Base-by-base conservation (phyloP, 2,797 vertebrate genomes). In the Gephyroberyx darwinii region DNA sequence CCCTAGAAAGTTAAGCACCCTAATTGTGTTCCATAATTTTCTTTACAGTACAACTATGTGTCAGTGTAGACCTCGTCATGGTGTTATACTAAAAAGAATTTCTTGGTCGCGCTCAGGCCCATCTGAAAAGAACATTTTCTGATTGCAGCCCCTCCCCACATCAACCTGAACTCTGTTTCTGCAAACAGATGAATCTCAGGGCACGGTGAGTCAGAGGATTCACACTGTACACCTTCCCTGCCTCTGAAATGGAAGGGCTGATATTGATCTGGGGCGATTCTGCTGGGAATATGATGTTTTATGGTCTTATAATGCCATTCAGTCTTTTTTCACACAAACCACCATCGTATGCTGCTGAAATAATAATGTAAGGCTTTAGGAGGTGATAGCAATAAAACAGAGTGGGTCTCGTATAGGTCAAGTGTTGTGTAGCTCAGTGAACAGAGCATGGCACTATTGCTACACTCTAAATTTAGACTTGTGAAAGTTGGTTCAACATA, bases 231-330 rank as follows among this genome's bases (percentile, higher is more conserved):
- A 43, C 10, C 20, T 35, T 10, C 37, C 37, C 43, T 26, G 16
- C 33, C 26, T 73, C 43, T 64, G 69, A 68, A 64, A 58, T 47
- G 16, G 66, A 62, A 71, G 60, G 33, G 37, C 67, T 56, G 55
- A 53, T 77, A 83, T 74, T 47, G 72, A 88, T 79, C 70, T 47
- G 53, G 33, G 61, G 41, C 3, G 3, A 66, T 59, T 76, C 59
- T 61, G 14, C 37, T 47, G 72, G 54, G 65, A 71, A 69, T 61
- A 39, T 19, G 56, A 37, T 65, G 26, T 73, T 70, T 81, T 72
- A 72, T 61, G 71, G 68, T 60, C 57, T 81, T 47, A 37, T 67
- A 72, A 65, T 73, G 45, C 64, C 72, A 63, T 79, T 65, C 45
- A 60, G 19, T 60, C 19, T 14, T 39, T 54, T 55, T 65, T 71